Percentiles rank a stretch among this genome's conserved stretches.
These are phyloP conservation scores for Tupaia chinensis DNA, from an alignment of 2,113 vertebrate species.

Conservation along the genomic window DNA sequence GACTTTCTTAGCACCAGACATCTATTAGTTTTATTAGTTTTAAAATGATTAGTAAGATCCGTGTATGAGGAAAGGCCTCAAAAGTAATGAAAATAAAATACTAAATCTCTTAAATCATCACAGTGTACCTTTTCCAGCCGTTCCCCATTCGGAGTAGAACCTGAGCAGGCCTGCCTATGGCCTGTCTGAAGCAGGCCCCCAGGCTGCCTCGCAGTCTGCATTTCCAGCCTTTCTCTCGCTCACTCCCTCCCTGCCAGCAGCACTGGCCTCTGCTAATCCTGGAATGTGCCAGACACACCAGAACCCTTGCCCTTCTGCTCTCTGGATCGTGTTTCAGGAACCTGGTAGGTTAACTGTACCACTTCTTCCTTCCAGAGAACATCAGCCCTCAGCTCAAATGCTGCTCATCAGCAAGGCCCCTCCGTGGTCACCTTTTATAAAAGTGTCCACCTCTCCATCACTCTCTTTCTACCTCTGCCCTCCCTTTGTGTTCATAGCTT, in stretches of 20 bases:
- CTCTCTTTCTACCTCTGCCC: not conserved
- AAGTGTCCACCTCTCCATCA: not conserved
- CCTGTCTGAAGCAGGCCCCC: not conserved
- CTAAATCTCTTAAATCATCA: not conserved
- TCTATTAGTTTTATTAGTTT: not conserved
- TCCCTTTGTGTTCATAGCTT: not conserved
- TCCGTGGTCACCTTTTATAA: not conserved
- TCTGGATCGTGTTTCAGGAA: not conserved
- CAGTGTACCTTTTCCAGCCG: not conserved
- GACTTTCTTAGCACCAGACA: not conserved
- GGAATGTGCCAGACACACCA: not conserved
- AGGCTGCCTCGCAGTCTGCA: not conserved
- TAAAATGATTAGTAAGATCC: not conserved
- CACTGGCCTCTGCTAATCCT: not conserved
- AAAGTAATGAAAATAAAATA: not conserved
- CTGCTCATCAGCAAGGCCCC: not conserved
- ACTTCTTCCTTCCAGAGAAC: not conserved
- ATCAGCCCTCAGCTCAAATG: not conserved
- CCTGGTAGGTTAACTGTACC: not conserved
- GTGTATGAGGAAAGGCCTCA: not conserved
- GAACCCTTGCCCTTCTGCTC: not conserved
- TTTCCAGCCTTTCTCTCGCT: not conserved
- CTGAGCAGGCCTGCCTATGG: not conserved
- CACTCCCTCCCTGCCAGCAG: not conserved
- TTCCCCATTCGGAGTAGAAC: not conserved